Evolutionary conservation across 2,113 vertebrate species (phyloP), one percentile per base, ranked within the genome.

Genomic region (Tylochromis polylepis): DNA sequence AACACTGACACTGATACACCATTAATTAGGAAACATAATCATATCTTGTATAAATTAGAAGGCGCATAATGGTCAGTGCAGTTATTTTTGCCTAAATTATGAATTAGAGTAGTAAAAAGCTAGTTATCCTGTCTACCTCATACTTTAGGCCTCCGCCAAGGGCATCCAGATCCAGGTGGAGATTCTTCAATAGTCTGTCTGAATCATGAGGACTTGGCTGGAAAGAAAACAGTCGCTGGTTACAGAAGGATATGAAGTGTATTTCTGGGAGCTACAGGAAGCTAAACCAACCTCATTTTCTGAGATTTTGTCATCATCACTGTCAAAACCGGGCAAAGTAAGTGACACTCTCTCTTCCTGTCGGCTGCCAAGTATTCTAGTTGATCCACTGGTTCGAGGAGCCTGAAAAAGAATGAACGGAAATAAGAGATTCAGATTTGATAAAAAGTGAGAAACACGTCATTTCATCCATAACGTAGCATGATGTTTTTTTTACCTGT

Each of bases 91-190:
- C 8, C 14, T 43, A 6, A 24, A 65, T 72, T 46, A 79, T 83
- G 18, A 36, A 49, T 46, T 11, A 31, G 43, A 22, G 27, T 11
- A 57, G 14, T 9, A 31, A 14, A 49, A 22, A 62, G 12, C 36
- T 24, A 72, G 29, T 38, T 22, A 14, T 49, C 12, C 3, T 53
- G 55, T 41, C 56, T 91, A 99, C 98, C 98, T 99, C 97, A 2
- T 96, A 97, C 6, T 96, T 96, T 8, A 98, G 96, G 86, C 96
- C 95, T 43, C 90, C 95, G 79, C 95, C 97, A 41, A 98, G 95
- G 2, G 90, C 89, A 1, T 96, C 95, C 12, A 98, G 31, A 75
- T 98, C 97, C 82, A 98, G 58, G 36, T 97, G 96, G 58, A 98
- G 85, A 24, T 98, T 98, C 92, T 95, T 97, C 22, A 98, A 85